Percentiles rank a stretch among this genome's conserved stretches.
Conservation (phyloP, 2,797 vertebrate genomes). For the Menidia menidia region DNA sequence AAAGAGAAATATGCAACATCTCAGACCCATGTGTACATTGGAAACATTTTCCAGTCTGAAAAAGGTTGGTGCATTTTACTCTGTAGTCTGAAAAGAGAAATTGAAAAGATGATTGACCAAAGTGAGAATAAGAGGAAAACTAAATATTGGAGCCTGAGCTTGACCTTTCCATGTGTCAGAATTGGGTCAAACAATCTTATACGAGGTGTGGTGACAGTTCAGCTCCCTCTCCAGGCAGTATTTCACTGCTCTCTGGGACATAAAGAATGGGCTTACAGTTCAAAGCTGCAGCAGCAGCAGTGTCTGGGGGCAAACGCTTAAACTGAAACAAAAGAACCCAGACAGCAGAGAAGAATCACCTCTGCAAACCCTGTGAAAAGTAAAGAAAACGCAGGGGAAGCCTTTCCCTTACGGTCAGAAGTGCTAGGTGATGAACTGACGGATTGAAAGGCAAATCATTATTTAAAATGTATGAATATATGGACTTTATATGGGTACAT, state of each 20-base stretch:
- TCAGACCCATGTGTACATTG: neutral
- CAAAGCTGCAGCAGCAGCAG: slow-evolving; percentile 22
- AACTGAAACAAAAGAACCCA: slow-evolving; percentile 49
- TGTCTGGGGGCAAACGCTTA: slow-evolving; percentile 43
- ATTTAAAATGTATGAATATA: neutral
- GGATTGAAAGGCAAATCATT: neutral
- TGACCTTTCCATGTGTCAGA: slow-evolving; percentile 3
- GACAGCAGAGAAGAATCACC: slow-evolving; percentile 52
- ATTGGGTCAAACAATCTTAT: slow-evolving; percentile 28
- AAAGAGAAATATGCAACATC: neutral
- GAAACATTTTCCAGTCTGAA: slow-evolving; percentile 2
- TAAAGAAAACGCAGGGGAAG: slow-evolving; percentile 37
- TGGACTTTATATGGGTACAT: neutral
- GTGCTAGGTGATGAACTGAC: slow-evolving; percentile 25
- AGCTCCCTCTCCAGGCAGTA: neutral
- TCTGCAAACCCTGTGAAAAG: slow-evolving; percentile 29
- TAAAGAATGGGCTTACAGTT: slow-evolving; percentile 8
- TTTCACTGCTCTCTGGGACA: slow-evolving; percentile 25
- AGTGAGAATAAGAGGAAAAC: slow-evolving; percentile 9
- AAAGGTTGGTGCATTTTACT: slow-evolving; percentile 1
- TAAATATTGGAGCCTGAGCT: slow-evolving; percentile 16
- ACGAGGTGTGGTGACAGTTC: slow-evolving; percentile 35
- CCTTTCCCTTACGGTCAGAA: slow-evolving; percentile 42
- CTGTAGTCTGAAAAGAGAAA: slow-evolving; percentile 18
- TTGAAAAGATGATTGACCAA: slow-evolving; percentile 9